Evolutionary conservation across 2,113 vertebrate genomes (phyloP).

Genomic region (Istiophorus platypterus): DNA sequence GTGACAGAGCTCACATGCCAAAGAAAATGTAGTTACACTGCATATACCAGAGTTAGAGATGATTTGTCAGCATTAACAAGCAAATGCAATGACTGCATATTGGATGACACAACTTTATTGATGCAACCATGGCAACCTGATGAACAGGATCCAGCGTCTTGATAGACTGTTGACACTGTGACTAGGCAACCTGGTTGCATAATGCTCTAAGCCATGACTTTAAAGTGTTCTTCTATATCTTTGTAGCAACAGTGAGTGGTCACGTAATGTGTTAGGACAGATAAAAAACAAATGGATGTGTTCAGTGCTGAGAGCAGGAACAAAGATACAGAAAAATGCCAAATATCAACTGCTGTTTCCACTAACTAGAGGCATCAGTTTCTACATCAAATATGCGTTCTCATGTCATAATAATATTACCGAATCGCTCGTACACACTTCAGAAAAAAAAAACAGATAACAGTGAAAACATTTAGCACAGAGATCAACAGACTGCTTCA

Average conservation of each 20-base stretch:
- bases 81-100: constrained; percentile 38
- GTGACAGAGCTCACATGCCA: neutral
- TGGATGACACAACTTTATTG: constrained; percentile 55
- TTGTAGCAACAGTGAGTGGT: constrained; percentile 53
- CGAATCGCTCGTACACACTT: neutral
- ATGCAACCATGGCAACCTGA: constrained; percentile 72
- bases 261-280: constrained; percentile 3
- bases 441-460: constrained; percentile 3
- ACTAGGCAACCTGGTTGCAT: constrained; percentile 53
- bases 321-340: neutral
- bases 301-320: neutral
- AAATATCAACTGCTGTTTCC: neutral
- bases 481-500: neutral
- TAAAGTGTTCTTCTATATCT: constrained; percentile 43
- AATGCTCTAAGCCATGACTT: constrained; percentile 60
- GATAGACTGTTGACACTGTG: constrained; percentile 46
- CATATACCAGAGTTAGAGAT: neutral
- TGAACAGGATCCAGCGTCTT: constrained; percentile 39
- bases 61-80: constrained; percentile 32
- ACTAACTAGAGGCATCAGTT: neutral
- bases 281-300: neutral
- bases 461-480: constrained; percentile 16
- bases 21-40: constrained; percentile 3
- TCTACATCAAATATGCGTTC: neutral
- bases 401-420: neutral